Percentiles rank a stretch among this genome's conserved stretches.
Conservation (phyloP, 2,797 vertebrate genomes). For the Fistularia tabacaria region DNA sequence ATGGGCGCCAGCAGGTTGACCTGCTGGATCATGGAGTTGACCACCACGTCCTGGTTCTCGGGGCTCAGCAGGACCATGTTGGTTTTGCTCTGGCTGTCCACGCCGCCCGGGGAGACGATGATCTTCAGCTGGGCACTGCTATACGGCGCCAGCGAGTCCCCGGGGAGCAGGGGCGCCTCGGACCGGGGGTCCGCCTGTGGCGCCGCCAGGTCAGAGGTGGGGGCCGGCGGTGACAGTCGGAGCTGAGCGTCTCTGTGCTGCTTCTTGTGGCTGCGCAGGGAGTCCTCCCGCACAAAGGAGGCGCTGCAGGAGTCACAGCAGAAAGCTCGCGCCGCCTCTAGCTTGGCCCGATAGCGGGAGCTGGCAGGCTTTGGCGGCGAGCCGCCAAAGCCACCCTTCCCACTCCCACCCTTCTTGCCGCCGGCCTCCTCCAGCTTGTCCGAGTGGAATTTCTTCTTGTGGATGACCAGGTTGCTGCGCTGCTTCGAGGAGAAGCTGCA, state of each 20-base stretch:
- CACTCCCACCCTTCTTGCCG: constrained; percentile 27
- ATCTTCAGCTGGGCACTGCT: constrained; percentile 84
- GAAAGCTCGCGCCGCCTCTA: constrained; percentile 89
- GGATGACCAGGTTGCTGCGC: constrained; percentile 92
- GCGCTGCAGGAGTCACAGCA: constrained; percentile 86
- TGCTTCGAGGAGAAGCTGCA: constrained; percentile 94
- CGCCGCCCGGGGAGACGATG: constrained; percentile 77
- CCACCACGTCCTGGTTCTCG: constrained; percentile 67
- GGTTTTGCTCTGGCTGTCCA: constrained; percentile 46
- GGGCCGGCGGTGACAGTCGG: constrained; percentile 48
- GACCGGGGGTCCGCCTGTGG: constrained; percentile 27
- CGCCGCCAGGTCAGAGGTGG: not conserved
- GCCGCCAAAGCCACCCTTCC: constrained; percentile 17
- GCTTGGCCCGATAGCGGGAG: constrained; percentile 83
- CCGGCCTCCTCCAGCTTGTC: constrained; percentile 77
- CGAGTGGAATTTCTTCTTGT: constrained; percentile 85
- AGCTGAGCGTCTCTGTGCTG: constrained; percentile 81
- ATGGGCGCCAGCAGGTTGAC: constrained; percentile 84
- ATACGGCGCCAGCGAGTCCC: constrained; percentile 66
- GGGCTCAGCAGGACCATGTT: constrained; percentile 67
- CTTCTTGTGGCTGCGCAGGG: constrained; percentile 90
- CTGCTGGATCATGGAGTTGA: constrained; percentile 86
- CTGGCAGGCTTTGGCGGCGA: constrained; percentile 68
- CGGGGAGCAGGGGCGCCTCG: constrained; percentile 24
- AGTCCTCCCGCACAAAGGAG: constrained; percentile 93